A percentile compares a stretch with the other conserved stretches of the same genome.
Evolutionary conservation across 2,888 invertebrate genomes (phyloP).

Genomic region (Orgyia antiqua): DNA sequence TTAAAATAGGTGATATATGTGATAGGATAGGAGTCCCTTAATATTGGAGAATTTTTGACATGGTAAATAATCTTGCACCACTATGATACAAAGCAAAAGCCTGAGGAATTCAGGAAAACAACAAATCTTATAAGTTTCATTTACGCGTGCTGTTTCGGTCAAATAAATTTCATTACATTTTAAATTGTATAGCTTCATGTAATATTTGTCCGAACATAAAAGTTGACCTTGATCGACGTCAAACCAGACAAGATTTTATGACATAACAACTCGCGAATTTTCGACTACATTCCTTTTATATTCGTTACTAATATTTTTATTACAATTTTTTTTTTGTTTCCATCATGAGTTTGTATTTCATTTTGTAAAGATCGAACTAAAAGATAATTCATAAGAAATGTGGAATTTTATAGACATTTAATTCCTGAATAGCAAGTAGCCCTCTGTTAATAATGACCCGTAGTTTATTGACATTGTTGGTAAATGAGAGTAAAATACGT

Average conservation of each 20-base stretch:
- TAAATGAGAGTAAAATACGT: too few relatives aligned
- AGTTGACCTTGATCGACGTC: conserved; percentile 15
- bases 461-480: too few relatives aligned
- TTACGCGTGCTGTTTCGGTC: conserved; percentile 1
- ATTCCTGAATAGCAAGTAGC: too few relatives aligned
- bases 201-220: conserved; percentile 8
- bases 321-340: neutral
- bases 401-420: too few relatives aligned
- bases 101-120: too few relatives aligned
- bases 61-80: too few relatives aligned
- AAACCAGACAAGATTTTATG: conserved; percentile 8
- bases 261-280: conserved; percentile 5
- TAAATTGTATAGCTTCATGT: neutral
- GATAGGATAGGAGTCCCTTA: too few relatives aligned
- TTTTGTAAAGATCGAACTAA: neutral
- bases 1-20: too few relatives aligned
- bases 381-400: neutral
- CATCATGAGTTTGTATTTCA: too few relatives aligned
- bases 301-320: neutral
- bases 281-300: conserved; percentile 6
- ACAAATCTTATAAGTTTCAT: too few relatives aligned
- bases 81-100: neutral
- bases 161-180: conserved; percentile 3
- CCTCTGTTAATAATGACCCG: too few relatives aligned
- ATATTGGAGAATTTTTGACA: too few relatives aligned